Evolutionary conservation across 1,140 invertebrate genomes (phyloP).

Genomic region (Reticulitermes speratus): DNA sequence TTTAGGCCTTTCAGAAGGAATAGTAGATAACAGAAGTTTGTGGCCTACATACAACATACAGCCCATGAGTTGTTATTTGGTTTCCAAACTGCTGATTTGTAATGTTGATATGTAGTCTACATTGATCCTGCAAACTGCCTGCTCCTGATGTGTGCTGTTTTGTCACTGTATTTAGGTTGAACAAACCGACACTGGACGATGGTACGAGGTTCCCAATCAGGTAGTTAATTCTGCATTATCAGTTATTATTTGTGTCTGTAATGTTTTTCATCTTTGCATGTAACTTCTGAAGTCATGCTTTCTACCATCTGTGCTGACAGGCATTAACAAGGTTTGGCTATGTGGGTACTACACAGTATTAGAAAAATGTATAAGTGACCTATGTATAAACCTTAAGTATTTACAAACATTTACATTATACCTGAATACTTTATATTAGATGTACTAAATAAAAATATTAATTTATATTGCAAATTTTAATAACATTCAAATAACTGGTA

Average conservation of each 20-base stretch:
- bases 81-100: neutral
- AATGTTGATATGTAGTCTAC: neutral
- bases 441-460: no score
- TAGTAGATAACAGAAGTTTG: neutral
- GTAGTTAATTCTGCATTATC: conserved; percentile 42
- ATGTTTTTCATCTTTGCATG: neutral
- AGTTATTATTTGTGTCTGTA: neutral
- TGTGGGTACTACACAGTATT: no score
- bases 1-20: no score
- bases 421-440: no score
- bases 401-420: no score
- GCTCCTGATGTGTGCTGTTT: conserved; percentile 35
- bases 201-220: conserved; percentile 53
- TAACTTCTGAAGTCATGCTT: neutral
- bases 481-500: no score
- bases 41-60: neutral
- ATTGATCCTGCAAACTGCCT: neutral
- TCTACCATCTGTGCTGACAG: neutral
- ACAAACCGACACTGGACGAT: conserved; percentile 51
- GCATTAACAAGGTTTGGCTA: neutral
- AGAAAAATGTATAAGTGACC: no score
- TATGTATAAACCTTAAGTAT: no score
- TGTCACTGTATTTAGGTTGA: conserved; percentile 52
- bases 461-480: no score
- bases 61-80: neutral